Percentiles rank a stretch among this genome's conserved stretches.
Evolutionary conservation across 2,113 vertebrate genomes (phyloP).

Genomic region (Chaetorhynchus papuensis): DNA sequence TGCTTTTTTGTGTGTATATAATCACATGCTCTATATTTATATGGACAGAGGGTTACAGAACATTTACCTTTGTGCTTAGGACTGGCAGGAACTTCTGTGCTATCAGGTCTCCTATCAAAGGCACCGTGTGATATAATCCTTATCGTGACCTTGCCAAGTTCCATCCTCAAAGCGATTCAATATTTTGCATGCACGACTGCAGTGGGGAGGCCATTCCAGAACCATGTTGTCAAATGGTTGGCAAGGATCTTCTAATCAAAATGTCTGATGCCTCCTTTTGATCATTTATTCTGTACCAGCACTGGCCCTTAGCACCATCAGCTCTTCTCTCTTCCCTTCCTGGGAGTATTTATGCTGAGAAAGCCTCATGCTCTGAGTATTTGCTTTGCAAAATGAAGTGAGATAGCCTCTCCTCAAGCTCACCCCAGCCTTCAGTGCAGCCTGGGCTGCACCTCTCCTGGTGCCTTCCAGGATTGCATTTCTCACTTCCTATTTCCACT

Average conservation of each 20-base stretch:
- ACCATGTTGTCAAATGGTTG: background rate
- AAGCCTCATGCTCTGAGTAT: background rate
- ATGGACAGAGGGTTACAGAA: slow-evolving; percentile 25
- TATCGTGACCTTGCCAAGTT: background rate
- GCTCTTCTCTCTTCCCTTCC: background rate
- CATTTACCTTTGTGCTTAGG: slow-evolving; percentile 35
- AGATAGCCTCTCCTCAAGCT: background rate
- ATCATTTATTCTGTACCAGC: background rate
- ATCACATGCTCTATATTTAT: slow-evolving; percentile 38
- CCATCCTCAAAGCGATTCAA: background rate
- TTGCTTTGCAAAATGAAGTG: background rate
- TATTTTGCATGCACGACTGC: background rate
- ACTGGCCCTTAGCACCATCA: background rate
- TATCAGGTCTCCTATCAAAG: background rate
- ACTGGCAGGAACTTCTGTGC: slow-evolving; percentile 2
- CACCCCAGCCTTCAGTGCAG: background rate
- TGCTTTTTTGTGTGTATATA: background rate
- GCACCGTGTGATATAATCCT: background rate
- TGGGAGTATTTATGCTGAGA: background rate
- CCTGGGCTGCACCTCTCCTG: background rate
- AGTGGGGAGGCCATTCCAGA: background rate
- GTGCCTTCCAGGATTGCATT: background rate
- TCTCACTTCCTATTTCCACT: background rate
- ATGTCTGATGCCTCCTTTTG: background rate
- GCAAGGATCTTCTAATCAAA: background rate